These are phyloP conservation scores for Metallyticus violacea DNA, from an alignment of 2,888 invertebrate species.

Conservation along the genomic window DNA sequence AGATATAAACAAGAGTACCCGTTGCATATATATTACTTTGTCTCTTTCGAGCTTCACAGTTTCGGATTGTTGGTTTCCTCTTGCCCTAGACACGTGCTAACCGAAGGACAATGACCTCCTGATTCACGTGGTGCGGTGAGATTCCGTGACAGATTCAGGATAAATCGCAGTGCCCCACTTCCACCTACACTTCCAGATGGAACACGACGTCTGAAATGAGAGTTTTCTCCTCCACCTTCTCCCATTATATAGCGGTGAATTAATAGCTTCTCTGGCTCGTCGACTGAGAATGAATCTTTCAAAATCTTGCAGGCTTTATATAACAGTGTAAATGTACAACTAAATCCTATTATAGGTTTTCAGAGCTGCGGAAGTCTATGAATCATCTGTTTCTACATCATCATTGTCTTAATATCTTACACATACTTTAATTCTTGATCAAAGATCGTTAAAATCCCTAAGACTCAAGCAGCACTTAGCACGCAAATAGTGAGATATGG, in stretches of 20 bases:
- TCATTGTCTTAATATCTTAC: no score
- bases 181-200: background rate
- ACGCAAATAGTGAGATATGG: no score
- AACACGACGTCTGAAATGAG: background rate
- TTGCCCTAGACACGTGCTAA: constrained; percentile 5
- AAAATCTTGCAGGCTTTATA: background rate
- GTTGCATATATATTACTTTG: no score
- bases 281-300: background rate
- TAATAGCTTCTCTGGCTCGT: background rate
- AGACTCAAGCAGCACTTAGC: no score
- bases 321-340: background rate
- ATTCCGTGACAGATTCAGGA: background rate
- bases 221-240: background rate
- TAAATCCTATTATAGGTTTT: no score
- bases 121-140: background rate
- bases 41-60: background rate
- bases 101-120: background rate
- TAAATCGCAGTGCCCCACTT: background rate
- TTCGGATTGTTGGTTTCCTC: background rate
- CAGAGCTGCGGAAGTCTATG: no score
- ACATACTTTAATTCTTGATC: no score
- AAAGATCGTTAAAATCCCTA: no score
- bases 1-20: no score
- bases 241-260: background rate
- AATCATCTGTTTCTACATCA: no score